Conservation (phyloP, 2,888 invertebrate genomes). For the Gisinianus flammeolus region DNA sequence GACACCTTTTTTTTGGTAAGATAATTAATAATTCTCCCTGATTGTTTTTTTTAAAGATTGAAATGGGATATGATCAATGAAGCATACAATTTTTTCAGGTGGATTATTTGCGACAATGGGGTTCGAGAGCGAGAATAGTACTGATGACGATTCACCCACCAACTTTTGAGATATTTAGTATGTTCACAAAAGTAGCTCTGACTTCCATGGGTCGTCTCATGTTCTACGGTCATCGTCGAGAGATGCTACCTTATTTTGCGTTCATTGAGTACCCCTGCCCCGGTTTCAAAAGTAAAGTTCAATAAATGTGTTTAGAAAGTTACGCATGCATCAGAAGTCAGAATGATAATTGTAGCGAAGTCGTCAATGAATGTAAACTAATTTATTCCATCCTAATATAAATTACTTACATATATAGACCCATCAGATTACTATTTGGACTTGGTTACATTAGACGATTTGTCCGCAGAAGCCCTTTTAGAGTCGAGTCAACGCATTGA, state of each 20-base stretch:
- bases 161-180: slow-evolving; percentile 87
- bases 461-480: slow-evolving; percentile 91
- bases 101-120: slow-evolving; percentile 91
- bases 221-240: slow-evolving; percentile 86
- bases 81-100: slow-evolving; percentile 63
- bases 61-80: not conserved
- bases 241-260: slow-evolving; percentile 88
- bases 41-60: not conserved
- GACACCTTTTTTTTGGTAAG: slow-evolving; percentile 85
- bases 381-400: no score
- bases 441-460: slow-evolving; percentile 77
- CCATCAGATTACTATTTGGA: slow-evolving; percentile 88
- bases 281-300: slow-evolving; percentile 73
- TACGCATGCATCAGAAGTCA: no score
- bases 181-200: slow-evolving; percentile 84
- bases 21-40: not conserved
- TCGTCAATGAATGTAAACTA: no score
- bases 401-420: no score
- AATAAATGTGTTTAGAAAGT: not conserved
- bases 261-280: slow-evolving; percentile 92
- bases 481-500: slow-evolving; percentile 94
- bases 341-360: no score
- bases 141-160: slow-evolving; percentile 92
- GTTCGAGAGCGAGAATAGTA: slow-evolving; percentile 75
- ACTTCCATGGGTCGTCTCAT: slow-evolving; percentile 89